Base-by-base conservation (phyloP, 2,113 vertebrate species). In the Phrynocephalus versicolor region DNA sequence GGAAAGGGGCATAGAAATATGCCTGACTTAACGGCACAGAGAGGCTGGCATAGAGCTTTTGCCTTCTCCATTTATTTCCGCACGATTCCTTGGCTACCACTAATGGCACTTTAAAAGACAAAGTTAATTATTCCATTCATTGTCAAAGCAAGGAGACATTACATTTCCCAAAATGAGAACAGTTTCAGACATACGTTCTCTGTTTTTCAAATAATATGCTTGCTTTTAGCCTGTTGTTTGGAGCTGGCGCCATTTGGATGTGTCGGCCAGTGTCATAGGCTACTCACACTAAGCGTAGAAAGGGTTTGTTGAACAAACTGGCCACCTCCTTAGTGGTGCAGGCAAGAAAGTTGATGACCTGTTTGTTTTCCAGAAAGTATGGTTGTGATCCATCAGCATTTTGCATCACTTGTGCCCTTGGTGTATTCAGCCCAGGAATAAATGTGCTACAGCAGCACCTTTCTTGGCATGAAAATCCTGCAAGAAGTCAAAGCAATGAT, bases 381-480 rank as follows among this genome's bases (percentile, higher is more conserved):
- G 3, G 21, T 62, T 78, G 16, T 64, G 67, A 62, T 8, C 67
- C 55, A 25, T 83, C 74, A 71, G 74, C 37, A 39, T 65, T 78
- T 78, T 55, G 16, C 27, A 33, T 27, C 8, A 6, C n/a, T 72
- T 37, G 41, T 33, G 74, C 33, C 75, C 76, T 83, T 73, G 81
- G 75, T 65, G 33, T 65, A 57, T 23, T 60, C 83, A n/a, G 57
- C n/a, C 39, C 78, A 80, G 84, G 58, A 23, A 73, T 9, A 55
- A 83, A 83, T n/a, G n/a, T 65, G 75, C 30, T 37, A 65, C 25
- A 16, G 30, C 37, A 83, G 77, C 76, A 45, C 82, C 69, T 88
- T 87, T 83, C 86, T 83, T 83, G 62, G 82, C 35, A 25, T 45
- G 35, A 84, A 74, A 84, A 67, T 58, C 58, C 51, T 60, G 33